Evolutionary conservation across 2,888 invertebrate species (phyloP), one percentile per base, ranked within the genome.

Genomic region (Pyrrhia umbra): DNA sequence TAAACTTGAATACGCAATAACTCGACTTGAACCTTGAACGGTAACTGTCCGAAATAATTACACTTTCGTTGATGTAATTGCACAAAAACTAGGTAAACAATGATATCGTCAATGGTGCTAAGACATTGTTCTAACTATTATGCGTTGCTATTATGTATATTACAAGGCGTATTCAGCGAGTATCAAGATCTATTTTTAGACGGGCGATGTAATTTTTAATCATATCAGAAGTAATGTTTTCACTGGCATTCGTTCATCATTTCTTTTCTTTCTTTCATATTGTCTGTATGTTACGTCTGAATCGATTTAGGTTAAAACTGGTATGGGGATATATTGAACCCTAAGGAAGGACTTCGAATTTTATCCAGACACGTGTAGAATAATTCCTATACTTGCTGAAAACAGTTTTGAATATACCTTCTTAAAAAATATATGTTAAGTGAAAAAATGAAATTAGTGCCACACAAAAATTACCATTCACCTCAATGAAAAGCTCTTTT

Each of bases 1-100:
- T 84, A 84, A 87, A 86, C 86, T 86, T 84, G 86, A 86, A 70
- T 77, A 76, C 78, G 79, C 70, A 81, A 82, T 54, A 79, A 81
- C 79, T 50, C 56, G 76, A 71, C 45, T 72, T 47, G 60, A 51
- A 70, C 79, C 73, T 73, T 73, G 81, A 73, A 73, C 57, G 57
- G 50, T 70, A 47, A 72, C 59, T 68, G 68, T 57, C 42, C 65
- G 27, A 73, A 73, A 76, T 68, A 56, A 71, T 65, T 13, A 43
- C 49, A 75, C 72, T 73, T 80, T 75, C 69, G 61, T 78, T 78
- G 57, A 68, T 72, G 75, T 75, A 77, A 79, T 68, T 69, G 62
- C 60, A 49, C 21, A 61, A 67, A 74, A 77, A 47, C 37, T 30
- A 64, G 59, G 52, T 59, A 69, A 64, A 72, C 63, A 69, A 59